These are phyloP conservation scores for Baccha elongata DNA, from an alignment of 2,888 invertebrate species.

Conservation along the genomic window DNA sequence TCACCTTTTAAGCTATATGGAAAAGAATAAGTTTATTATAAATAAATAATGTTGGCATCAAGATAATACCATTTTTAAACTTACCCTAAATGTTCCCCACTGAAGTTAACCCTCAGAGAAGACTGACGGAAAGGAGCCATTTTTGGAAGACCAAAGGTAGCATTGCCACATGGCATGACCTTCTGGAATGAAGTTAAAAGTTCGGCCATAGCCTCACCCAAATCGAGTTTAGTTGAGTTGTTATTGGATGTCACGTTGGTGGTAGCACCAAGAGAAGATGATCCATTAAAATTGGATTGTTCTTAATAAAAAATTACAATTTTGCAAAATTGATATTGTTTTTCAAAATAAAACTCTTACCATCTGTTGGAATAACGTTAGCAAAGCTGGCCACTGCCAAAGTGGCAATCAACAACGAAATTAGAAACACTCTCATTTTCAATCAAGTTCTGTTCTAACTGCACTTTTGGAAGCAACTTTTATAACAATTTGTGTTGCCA, in stretches of 20 bases:
- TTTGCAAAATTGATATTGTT: background rate
- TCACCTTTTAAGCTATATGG: slow-evolving; percentile 73
- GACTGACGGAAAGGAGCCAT: slow-evolving; percentile 74
- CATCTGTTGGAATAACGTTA: slow-evolving; percentile 47
- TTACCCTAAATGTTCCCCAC: slow-evolving; percentile 35
- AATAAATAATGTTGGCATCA: too few species aligned
- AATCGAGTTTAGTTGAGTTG: slow-evolving; percentile 38
- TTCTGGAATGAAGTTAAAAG: slow-evolving; percentile 74
- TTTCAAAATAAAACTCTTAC: background rate
- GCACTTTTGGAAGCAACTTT: slow-evolving; percentile 32
- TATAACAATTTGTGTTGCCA: slow-evolving; percentile 35
- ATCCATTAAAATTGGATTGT: background rate
- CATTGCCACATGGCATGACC: slow-evolving; percentile 77
- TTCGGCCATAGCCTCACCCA: slow-evolving; percentile 73
- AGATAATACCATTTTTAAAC: background rate
- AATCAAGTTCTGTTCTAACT: slow-evolving; percentile 3
- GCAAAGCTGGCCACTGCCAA: slow-evolving; percentile 68
- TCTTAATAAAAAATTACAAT: background rate
- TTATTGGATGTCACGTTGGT: background rate
- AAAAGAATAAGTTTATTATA: background rate
- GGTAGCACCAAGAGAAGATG: background rate
- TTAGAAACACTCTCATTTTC: slow-evolving; percentile 47
- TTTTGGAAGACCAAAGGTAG: slow-evolving; percentile 74
- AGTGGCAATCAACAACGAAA: slow-evolving; percentile 40
- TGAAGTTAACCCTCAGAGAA: background rate